A percentile compares a stretch with the other conserved stretches of the same genome.
phyloP scores from a whole-genome alignment of 2,797 vertebrate genomes.

The Phaenicophaeus curvirostris region DNA sequence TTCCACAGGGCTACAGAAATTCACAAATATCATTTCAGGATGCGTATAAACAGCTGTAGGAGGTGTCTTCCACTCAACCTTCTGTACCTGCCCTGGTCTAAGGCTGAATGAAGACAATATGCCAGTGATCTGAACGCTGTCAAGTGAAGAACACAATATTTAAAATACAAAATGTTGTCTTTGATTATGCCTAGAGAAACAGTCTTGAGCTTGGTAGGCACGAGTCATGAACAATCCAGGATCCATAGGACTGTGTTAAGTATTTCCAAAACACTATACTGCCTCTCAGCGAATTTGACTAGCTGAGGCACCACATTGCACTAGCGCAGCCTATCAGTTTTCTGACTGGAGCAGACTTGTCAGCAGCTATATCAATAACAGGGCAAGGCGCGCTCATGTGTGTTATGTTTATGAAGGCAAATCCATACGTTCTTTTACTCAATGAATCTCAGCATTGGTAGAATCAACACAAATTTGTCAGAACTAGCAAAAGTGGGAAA shows the following conservation, averaged over 20 bases:
- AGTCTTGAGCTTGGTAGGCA: background rate
- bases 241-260: background rate
- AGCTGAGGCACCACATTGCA: background rate
- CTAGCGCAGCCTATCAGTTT: background rate
- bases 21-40: background rate
- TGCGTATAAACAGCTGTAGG: background rate
- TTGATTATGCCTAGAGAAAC: background rate
- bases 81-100: background rate
- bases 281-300: background rate
- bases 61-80: background rate
- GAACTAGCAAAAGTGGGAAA: background rate
- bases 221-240: background rate
- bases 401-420: background rate
- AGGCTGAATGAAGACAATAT: background rate
- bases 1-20: slow-evolving; percentile 5
- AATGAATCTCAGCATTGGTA: background rate
- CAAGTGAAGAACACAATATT: background rate
- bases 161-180: background rate
- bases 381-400: background rate
- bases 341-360: background rate
- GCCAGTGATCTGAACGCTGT: background rate
- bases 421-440: background rate
- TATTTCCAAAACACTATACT: background rate
- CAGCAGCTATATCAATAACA: background rate
- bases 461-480: background rate